Base-by-base conservation (phyloP, 1,140 invertebrate species). In the Drosophila setifemur region DNA sequence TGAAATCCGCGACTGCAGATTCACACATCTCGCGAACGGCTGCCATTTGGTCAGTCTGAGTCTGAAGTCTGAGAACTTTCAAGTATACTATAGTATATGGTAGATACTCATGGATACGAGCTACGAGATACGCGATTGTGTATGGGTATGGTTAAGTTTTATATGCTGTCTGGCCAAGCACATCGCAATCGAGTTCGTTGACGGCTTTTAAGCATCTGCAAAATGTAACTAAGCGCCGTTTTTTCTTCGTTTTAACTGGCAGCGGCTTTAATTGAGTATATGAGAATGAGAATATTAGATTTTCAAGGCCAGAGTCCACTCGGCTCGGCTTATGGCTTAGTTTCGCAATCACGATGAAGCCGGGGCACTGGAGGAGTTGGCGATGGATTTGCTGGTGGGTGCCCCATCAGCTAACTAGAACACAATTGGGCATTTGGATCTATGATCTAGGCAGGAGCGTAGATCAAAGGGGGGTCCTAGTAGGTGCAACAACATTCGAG, bases 251-350 rank as follows among this genome's bases (percentile, higher is more conserved):
- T 35, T 40, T 19, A 33, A 44, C 57, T 26, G 28, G 25, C 44
- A 39, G 39, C 44, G 45, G 54, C 67, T 71, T 44, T 50, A 70
- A 71, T 70, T 70, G 67, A 70, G 44, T 70, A 60, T 58, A 48
- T 60, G 63, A 54, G 61, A 68, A 53, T 57, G 64, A 71, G 66
- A 71, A 71, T 71, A 71, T 71, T 58, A 45, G 53, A 71, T 71
- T 71, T 71, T 71, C 67, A 71, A 71, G 67, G 67, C 66, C 67
- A 71, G 43, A 39, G 61, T 66, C 61, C 61, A 58, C 19, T 64
- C 21, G 43, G 23, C 25, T 23, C n/a, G 33, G 67, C 66, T 69
- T 69, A 69, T 33, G 53, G 67, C 67, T 71, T 60, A 60, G 67
- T 70, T 69, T 69, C 29, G 67, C 52, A 70, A 70, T 35, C 14